A percentile compares a stretch with the other conserved stretches of the same genome.
Conservation (phyloP, 2,113 vertebrate genomes). For the Martes martes region DNA sequence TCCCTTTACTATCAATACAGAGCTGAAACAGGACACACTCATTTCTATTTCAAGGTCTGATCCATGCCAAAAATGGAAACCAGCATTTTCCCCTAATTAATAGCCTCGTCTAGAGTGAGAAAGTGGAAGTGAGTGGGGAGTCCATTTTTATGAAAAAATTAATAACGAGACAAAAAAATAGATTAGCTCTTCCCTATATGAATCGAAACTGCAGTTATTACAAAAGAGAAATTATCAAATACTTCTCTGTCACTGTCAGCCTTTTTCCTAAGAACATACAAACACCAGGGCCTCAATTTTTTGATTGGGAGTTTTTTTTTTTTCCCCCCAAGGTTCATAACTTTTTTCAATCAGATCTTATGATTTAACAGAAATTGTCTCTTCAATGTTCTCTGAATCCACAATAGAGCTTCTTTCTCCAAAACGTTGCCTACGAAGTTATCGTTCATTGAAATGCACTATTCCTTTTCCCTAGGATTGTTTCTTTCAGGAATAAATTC, state of each 20-base stretch:
- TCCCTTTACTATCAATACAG: neutral
- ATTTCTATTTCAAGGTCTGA: neutral
- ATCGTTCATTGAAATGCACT: neutral
- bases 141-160: neutral
- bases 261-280: neutral
- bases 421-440: neutral
- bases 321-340: neutral
- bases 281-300: neutral
- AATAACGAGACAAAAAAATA: neutral
- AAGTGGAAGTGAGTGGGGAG: neutral
- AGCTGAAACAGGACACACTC: neutral
- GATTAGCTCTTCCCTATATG: neutral
- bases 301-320: neutral
- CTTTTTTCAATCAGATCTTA: neutral
- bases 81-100: slow-evolving; percentile 23
- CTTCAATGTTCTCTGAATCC: neutral
- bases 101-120: neutral
- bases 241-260: neutral
- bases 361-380: neutral
- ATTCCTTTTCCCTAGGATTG: neutral
- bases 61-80: neutral
- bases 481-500: neutral
- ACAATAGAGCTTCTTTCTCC: neutral
- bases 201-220: neutral
- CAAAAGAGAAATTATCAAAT: neutral